Evolutionary conservation across 2,113 vertebrate genomes (phyloP).

Genomic region (Bettongia penicillata): DNA sequence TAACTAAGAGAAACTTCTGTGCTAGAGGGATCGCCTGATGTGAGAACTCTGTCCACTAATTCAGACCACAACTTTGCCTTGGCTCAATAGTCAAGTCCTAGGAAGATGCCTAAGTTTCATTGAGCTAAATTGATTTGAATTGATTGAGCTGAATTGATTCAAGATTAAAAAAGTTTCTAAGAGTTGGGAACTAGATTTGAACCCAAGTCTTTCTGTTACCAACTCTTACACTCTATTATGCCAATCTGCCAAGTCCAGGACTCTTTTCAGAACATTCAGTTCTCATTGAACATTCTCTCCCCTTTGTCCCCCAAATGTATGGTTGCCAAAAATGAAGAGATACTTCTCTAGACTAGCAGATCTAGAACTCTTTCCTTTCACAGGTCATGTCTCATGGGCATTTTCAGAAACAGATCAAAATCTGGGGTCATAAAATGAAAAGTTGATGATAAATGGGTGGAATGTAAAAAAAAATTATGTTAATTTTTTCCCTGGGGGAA

Average conservation of each 20-base stretch:
- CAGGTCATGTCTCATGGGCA: neutral
- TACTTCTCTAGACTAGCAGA: neutral
- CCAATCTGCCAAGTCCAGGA: neutral
- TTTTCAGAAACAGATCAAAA: constrained; percentile 7
- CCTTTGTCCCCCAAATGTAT: neutral
- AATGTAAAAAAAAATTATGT: neutral
- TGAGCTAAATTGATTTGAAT: neutral
- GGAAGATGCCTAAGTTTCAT: neutral
- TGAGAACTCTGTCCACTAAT: neutral
- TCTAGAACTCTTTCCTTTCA: neutral
- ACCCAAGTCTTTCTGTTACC: neutral
- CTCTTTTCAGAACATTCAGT: neutral
- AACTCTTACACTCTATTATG: neutral
- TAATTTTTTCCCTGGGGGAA: neutral
- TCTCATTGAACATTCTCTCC: neutral
- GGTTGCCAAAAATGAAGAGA: neutral
- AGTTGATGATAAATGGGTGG: neutral
- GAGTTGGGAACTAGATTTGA: neutral
- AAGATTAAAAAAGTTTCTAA: neutral
- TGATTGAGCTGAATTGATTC: neutral
- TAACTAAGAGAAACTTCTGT: neutral
- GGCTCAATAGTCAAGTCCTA: neutral
- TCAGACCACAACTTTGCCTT: neutral
- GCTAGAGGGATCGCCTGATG: too few relatives aligned
- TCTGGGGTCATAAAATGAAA: neutral